Base-by-base conservation (phyloP, 2,797 vertebrate genomes). In the Menidia menidia region DNA sequence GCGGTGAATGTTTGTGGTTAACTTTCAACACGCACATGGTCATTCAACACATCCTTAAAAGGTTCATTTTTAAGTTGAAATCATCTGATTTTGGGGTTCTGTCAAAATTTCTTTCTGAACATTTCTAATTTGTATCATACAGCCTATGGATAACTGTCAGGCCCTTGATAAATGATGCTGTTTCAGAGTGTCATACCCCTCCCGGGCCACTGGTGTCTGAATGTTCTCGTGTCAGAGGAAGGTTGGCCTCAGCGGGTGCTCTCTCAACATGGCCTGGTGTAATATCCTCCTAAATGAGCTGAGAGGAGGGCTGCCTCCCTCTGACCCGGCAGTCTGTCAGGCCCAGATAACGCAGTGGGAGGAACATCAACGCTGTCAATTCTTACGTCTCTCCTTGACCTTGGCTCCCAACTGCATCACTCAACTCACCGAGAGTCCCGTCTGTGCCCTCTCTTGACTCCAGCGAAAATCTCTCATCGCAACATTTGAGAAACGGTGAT, bases 241-340 rank as follows among this genome's bases (percentile, higher is more conserved):
- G 83, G 84, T 84, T 78, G 73, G 55, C 81, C 81, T 77, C 81
- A 75, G 82, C 85, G 65, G 87, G 83, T 47, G 52, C 66, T 68
- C 71, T 71, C 83, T 78, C 84, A 66, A 78, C 84, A 82, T 61
- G 70, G 51, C 73, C 67, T 43, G 50, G 59, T 74, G 82, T 85
- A 87, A 87, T 86, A 82, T 88, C 75, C 83, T 81, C 62, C 83
- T 83, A 84, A 90, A 89, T 87, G 85, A 90, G 83, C 66, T 61
- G 81, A 75, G 66, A 74, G 81, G 67, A 81, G 75, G 16, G 43
- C 74, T 33, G 68, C 82, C 87, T 86, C 84, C 82, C 85, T 19
- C 85, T 73, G 78, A 88, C 84, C 81, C 64, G 2, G 70, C 83
- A 84, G 90, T 88, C 91, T 90, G 89, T 88, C 85, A 68, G 71